Evolutionary conservation across 2,797 vertebrate genomes (phyloP), one percentile per base, ranked within the genome.

Genomic region (Manis pentadactyla): DNA sequence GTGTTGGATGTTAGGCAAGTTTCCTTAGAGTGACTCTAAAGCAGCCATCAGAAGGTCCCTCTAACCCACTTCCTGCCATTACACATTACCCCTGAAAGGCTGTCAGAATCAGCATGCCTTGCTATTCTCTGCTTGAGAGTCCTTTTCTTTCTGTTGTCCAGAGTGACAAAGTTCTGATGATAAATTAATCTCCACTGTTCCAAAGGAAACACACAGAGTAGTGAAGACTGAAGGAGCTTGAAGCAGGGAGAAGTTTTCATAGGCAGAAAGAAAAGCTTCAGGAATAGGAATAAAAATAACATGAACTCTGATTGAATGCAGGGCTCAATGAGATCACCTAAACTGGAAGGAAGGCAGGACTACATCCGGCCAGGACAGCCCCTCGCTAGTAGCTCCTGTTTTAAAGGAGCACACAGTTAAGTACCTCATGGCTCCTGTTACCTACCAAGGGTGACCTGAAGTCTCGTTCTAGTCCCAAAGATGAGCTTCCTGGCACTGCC

Each of bases 391-490:
- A 46, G 0, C 73, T 34, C 53, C 42, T 79, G 18, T 69, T 78
- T 83, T 57, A 93, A 86, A 90, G 42, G 19, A 75, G 88, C 42
- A 68, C 55, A 21, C 10, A 39, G 18, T 73, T 49, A 55, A 63
- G 29, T 75, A 97, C 75, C 39, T 64, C 55, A 49, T 5, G 46
- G 84, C 25, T 92, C 55, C 29, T n/a, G 11, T 83, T 87, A 96
- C 96, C 46, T 97, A 97, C 97, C 96, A 46, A 55, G 61, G n/a
- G 57, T 92, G 79, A 97, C 91, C 27, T 85, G 83, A 90, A 97
- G 96, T 92, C 78, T 95, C 0, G 87, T 97, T 95, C 95, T 84
- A 69, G 87, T 49, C 14, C 96, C 96, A 93, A 98, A 97, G 91
- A 61, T 4, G 37, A 97, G n/a, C 87, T 94, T 90, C 37, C 77